phyloP scores from a whole-genome alignment of 2,797 vertebrate species.

The Smutsia gigantea region DNA sequence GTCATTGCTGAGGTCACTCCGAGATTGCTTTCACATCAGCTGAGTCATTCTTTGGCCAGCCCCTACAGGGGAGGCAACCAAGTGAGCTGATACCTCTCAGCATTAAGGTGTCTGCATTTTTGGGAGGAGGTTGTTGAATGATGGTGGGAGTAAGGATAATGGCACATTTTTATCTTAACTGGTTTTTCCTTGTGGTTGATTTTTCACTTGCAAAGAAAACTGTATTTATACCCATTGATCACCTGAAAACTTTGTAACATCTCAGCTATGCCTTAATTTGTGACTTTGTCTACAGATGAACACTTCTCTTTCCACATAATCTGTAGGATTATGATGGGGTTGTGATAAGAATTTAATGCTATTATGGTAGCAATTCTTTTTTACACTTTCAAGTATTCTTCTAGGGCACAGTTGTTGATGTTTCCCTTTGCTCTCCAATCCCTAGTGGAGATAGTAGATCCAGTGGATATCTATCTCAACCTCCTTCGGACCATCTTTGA shows the following conservation, averaged over 20 bases:
- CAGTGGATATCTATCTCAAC: slow-evolving; percentile 97
- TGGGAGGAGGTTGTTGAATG: not conserved
- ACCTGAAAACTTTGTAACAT: not conserved
- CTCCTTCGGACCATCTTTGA: slow-evolving; percentile 96
- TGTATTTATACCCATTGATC: not conserved
- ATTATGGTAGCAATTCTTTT: not conserved
- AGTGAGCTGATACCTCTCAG: not conserved
- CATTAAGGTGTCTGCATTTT: not conserved
- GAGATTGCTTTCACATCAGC: slow-evolving; percentile 22
- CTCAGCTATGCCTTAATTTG: not conserved
- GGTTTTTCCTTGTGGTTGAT: not conserved
- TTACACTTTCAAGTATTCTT: not conserved
- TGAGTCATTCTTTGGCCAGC: slow-evolving; percentile 47
- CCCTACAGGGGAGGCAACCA: not conserved
- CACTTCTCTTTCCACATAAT: not conserved
- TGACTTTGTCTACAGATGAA: not conserved
- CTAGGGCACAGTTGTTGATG: not conserved
- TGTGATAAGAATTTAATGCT: not conserved
- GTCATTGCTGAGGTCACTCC: not conserved
- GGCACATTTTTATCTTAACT: not conserved
- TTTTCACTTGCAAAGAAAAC: slow-evolving; percentile 24
- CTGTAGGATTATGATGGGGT: not conserved
- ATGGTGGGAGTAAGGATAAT: not conserved
- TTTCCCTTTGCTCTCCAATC: slow-evolving; percentile 1
- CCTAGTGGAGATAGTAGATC: slow-evolving; percentile 98